Conservation (phyloP, 2,113 vertebrate species). For the Erythrocercus mccallii region DNA sequence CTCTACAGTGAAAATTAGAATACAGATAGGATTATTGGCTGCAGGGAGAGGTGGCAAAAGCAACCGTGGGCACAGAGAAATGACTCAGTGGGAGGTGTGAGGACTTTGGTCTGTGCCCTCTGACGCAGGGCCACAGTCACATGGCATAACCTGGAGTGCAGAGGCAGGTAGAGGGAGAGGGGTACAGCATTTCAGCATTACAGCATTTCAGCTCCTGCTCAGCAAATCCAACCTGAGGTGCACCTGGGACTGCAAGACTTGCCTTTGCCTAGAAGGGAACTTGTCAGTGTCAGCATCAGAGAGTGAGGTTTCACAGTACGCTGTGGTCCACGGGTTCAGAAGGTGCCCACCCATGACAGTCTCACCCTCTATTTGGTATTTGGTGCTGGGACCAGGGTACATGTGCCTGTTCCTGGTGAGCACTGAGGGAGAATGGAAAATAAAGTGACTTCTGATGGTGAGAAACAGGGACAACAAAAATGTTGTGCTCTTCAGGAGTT, state of each 20-base stretch:
- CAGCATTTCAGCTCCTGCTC: background rate
- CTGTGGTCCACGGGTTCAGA: fast-evolving
- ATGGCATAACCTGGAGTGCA: fast-evolving
- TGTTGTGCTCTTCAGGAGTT: background rate
- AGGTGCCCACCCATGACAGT: background rate
- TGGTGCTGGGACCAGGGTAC: background rate
- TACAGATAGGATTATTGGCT: background rate
- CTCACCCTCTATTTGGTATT: background rate
- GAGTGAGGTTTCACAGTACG: background rate
- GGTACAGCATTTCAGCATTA: fast-evolving
- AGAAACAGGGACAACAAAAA: background rate
- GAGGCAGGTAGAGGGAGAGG: background rate
- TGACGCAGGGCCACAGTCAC: fast-evolving
- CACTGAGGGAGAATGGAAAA: background rate
- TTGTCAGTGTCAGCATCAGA: fast-evolving
- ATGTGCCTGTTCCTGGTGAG: background rate
- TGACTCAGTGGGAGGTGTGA: background rate
- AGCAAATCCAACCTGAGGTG: background rate
- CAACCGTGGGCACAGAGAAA: background rate
- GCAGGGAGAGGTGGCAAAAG: background rate
- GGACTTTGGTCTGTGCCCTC: fast-evolving
- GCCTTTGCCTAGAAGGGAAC: background rate
- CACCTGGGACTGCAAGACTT: background rate
- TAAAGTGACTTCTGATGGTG: background rate
- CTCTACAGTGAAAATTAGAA: background rate